Base-by-base conservation (phyloP, 1,140 invertebrate species). In the Hylaeus anthracinus region DNA sequence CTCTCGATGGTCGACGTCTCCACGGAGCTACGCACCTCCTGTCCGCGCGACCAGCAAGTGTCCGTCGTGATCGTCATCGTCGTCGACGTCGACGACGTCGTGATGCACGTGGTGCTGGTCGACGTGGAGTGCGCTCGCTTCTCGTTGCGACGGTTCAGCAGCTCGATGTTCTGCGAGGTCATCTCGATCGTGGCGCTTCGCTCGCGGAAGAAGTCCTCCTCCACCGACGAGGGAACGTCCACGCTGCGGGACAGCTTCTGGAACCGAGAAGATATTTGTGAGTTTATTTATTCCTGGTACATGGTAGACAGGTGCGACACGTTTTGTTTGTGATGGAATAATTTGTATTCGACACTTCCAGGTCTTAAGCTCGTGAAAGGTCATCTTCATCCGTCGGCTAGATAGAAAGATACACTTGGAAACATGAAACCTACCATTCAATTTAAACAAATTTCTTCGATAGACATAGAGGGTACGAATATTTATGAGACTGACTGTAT, bases 151-250 rank as follows among this genome's bases (percentile, higher is more conserved):
- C 90, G 87, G 61, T 92, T 93, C n/a, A 93, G 53, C 48, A 93
- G 81, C 76, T 93, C 91, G 2, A 93, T 92, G 79, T 93, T 93
- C 71, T 90, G 90, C 67, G 93, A 93, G 56, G 93, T 93, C 93
- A 93, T 93, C 63, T 93, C 93, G 71, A 93, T 93, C 14, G 92
- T 93, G 4, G 91, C 89, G 10, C 88, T 91, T 58, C 88, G 89
- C n/a, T 92, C 92, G 45, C 91, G 87, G 76, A 92, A 93, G 55
- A 91, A 90, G 58, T 92, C 90, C 9, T 90, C 89, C 12, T 86
- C 79, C 5, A 84, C 72, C 76, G 73, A 77, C 12, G 63, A 84
- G 48, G 67, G 75, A 3, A 51, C 75, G 15, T 79, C 79, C 41
- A 79, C 70, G 67, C 74, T 82, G 51, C 86, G 79, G 43, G 65